These are phyloP conservation scores for Gymnothorax reevesii DNA, from an alignment of 2,797 vertebrate genomes.

Conservation along the genomic window DNA sequence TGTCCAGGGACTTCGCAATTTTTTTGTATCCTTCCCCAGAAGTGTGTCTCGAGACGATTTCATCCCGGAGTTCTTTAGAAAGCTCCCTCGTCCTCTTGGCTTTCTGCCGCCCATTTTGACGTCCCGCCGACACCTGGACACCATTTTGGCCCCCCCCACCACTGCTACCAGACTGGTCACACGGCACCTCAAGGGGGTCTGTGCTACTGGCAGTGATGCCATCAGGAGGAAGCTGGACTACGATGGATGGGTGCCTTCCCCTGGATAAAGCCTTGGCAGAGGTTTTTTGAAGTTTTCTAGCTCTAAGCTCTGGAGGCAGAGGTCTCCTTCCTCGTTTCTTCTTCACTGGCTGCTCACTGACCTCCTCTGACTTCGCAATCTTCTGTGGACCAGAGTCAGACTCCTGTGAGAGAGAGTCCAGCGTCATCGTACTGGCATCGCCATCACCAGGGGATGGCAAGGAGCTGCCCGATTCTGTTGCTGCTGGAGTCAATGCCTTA, in stretches of 20 bases:
- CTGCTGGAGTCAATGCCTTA: slow-evolving; percentile 63
- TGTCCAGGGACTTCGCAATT: neutral
- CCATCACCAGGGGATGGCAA: slow-evolving; percentile 61
- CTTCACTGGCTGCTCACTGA: slow-evolving; percentile 79
- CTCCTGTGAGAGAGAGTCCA: slow-evolving; percentile 77
- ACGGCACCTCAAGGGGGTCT: slow-evolving; percentile 50
- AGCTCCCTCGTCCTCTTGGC: neutral
- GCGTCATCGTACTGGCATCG: slow-evolving; percentile 71
- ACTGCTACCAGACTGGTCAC: slow-evolving; percentile 41
- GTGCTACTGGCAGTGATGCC: slow-evolving; percentile 74
- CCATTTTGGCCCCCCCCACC: neutral
- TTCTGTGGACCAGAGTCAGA: slow-evolving; percentile 91
- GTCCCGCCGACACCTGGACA: neutral
- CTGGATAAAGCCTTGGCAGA: slow-evolving; percentile 70
- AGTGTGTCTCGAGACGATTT: neutral
- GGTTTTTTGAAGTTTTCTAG: slow-evolving; percentile 79
- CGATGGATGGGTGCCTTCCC: slow-evolving; percentile 63
- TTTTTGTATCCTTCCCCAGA: neutral
- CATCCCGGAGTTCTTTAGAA: neutral
- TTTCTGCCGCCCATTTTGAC: neutral
- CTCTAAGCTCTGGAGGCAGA: slow-evolving; percentile 76
- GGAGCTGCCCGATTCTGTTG: slow-evolving; percentile 68
- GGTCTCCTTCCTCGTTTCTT: slow-evolving; percentile 84
- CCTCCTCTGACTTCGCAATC: slow-evolving; percentile 90
- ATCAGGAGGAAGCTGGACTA: slow-evolving; percentile 72